Evolutionary conservation across 2,797 vertebrate species (phyloP), one percentile per base, ranked within the genome.

Genomic region (Esox masquinongy): DNA sequence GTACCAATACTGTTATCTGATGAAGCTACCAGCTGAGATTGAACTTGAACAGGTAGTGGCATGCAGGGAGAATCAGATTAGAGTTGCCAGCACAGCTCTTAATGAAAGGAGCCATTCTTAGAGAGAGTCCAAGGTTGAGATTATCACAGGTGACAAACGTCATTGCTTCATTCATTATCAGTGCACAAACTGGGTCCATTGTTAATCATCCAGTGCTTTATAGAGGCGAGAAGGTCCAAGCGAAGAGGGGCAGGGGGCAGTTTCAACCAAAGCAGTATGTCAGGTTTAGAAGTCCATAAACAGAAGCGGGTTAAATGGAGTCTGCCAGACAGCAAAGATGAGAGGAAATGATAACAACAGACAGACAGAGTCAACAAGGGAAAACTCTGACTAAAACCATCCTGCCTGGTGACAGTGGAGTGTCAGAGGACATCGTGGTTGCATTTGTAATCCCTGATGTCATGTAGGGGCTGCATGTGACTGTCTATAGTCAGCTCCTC

Each of bases 271-370:
- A 66, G 64, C 8, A 63, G 67, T 31, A 49, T 4, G 53, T 61
- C 47, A 61, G 6, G 9, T 76, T 77, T 49, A 26, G 9, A 63
- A 43, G 69, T 72, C 67, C 80, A 72, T 72, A 80, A 79, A 63
- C 77, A 80, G 70, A 86, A 84, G 79, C 39, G 8, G 81, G 85
- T 39, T 22, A 19, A 81, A 90, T 92, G 90, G 92, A 15, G 71
- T 82, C 75, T 36, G 73, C 82, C 86, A 93, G 91, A 92, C 91
- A 79, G 85, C 77, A 24, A 75, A 90, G 80, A 86, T 83, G 56
- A 15, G 4, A 24, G 63, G 22, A 22, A 19, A 26, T 16, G 77
- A 81, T 78, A 83, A 78, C 59, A 83, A 49, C 68, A 26, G 73
- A 15, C 72, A 68, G 63, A 31, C 59, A 17, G 29, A 53, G 68